Percentiles rank a stretch among this genome's conserved stretches.
Conservation (phyloP, 2,797 vertebrate species). For the Alectoris magna region DNA sequence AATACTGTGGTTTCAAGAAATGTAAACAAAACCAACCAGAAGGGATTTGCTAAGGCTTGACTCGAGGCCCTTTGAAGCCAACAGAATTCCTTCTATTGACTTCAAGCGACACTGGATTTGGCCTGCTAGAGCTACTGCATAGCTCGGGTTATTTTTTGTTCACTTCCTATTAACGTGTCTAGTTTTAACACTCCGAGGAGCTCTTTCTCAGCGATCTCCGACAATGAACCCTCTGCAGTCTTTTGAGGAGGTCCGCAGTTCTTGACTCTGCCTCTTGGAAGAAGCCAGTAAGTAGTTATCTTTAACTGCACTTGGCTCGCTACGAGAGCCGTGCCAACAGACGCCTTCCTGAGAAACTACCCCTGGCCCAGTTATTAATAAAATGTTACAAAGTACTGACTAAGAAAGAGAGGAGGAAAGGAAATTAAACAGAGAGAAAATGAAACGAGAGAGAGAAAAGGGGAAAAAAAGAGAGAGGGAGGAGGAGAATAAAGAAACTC, state of each 20-base stretch:
- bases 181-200: conserved; percentile 47
- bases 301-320: conserved; percentile 72
- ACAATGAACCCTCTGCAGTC: conserved; percentile 38
- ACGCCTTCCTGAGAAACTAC: conserved; percentile 87
- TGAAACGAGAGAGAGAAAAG: conserved; percentile 69
- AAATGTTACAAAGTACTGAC: conserved; percentile 83
- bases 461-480: conserved; percentile 50
- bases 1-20: conserved; percentile 76
- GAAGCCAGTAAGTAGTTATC: conserved; percentile 56
- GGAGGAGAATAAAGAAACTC: conserved; percentile 79
- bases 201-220: conserved; percentile 56
- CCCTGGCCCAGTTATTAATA: conserved; percentile 87
- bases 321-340: conserved; percentile 73
- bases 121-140: conserved; percentile 62
- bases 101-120: conserved; percentile 45
- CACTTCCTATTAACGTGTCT: conserved; percentile 37
- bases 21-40: conserved; percentile 4
- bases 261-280: conserved; percentile 69
- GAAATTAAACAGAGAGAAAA: conserved; percentile 80
- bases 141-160: conserved; percentile 59
- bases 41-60: conserved; percentile 47
- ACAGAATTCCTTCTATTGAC: conserved; percentile 16
- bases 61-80: conserved; percentile 23
- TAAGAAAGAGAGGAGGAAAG: conserved; percentile 82
- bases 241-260: conserved; percentile 18